Evolutionary conservation across 2,888 invertebrate species (phyloP).

Genomic region (Ephialtes manifestator): DNA sequence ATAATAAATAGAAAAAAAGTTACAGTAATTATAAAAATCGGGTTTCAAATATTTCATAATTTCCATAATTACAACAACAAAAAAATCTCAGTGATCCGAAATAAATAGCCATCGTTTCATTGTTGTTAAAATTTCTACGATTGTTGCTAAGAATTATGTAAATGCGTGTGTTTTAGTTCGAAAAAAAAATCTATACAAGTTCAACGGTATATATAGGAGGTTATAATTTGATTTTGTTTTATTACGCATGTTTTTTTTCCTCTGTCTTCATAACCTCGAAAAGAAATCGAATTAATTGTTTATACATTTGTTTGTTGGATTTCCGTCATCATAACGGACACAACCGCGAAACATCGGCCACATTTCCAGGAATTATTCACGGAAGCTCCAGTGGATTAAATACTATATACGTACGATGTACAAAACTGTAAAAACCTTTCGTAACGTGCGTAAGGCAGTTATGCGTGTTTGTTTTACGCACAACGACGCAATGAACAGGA

Average conservation of each 20-base stretch:
- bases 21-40: too few species aligned
- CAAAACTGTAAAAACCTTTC: constrained; percentile 27
- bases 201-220: too few species aligned
- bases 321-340: background rate
- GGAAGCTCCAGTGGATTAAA: background rate
- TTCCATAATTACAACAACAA: too few species aligned
- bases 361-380: constrained; percentile 23
- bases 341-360: background rate
- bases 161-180: too few species aligned
- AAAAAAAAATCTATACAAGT: too few species aligned
- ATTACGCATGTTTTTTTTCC: background rate
- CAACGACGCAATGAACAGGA: constrained; percentile 8
- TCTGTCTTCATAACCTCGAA: background rate
- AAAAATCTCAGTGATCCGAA: too few species aligned
- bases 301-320: constrained; percentile 2
- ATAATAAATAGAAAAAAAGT: too few species aligned
- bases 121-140: too few species aligned
- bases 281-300: background rate
- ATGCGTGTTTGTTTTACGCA: constrained; percentile 32
- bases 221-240: background rate
- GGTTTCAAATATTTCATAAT: too few species aligned
- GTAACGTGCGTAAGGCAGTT: constrained; percentile 20
- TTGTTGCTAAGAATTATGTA: too few species aligned
- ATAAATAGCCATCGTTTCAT: too few species aligned
- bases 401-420: background rate